Evolutionary conservation across 1,140 invertebrate species (phyloP).

Genomic region (Rhagoletis pomonella): DNA sequence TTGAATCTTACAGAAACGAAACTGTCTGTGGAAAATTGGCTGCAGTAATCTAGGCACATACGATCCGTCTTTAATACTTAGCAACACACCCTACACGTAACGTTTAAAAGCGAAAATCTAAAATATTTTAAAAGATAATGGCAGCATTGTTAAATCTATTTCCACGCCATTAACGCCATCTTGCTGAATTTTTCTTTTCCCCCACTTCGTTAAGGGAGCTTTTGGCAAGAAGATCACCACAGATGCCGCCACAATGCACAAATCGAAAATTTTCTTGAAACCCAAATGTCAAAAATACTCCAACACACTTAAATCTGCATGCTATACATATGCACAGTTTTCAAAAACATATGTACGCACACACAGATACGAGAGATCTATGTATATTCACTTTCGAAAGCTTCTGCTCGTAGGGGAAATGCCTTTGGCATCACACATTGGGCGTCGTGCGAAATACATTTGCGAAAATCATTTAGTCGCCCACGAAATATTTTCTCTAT

Average conservation of each 20-base stretch:
- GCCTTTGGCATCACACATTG: not conserved
- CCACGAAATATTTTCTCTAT: slow-evolving; percentile 22
- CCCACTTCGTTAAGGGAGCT: not conserved
- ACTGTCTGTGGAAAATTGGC: too few species aligned
- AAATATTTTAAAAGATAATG: not conserved
- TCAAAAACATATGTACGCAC: not conserved
- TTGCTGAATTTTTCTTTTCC: not conserved
- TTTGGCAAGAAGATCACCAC: not conserved
- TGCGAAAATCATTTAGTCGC: not conserved
- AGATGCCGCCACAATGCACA: slow-evolving; percentile 16
- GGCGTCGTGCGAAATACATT: not conserved
- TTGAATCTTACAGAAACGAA: too few species aligned
- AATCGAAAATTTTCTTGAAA: slow-evolving; percentile 3
- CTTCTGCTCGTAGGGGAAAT: not conserved
- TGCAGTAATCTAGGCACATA: too few species aligned
- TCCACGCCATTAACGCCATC: not conserved
- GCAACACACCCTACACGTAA: too few species aligned
- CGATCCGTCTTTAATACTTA: too few species aligned
- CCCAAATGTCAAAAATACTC: not conserved
- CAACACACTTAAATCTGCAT: not conserved
- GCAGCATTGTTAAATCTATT: not conserved
- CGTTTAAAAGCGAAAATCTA: too few species aligned
- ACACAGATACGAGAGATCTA: too few species aligned
- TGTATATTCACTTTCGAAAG: not conserved
- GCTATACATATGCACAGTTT: not conserved